Percentiles rank a stretch among this genome's conserved stretches.
Evolutionary conservation across 2,113 vertebrate species (phyloP).

Genomic region (Tetrao urogallus): DNA sequence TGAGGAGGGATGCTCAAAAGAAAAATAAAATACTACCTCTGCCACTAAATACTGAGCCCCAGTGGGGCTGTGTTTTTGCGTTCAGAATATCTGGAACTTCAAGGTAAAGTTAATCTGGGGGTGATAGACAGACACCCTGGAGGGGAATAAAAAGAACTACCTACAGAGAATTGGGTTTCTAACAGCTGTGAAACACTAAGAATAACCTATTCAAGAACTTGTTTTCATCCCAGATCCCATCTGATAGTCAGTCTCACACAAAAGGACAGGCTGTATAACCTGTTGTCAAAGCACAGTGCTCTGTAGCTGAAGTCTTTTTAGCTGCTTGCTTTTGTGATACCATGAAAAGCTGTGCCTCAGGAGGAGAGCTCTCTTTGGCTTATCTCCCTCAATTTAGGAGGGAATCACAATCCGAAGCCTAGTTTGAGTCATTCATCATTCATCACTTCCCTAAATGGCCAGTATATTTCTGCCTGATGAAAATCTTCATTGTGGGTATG

Average conservation of each 20-base stretch:
- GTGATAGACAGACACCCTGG: not conserved
- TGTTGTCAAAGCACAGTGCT: not conserved
- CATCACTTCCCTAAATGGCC: not conserved
- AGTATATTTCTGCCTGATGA: not conserved
- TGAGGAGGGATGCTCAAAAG: conserved; percentile 64
- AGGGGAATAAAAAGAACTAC: not conserved
- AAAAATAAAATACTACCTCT: conserved; percentile 77
- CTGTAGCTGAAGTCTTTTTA: not conserved
- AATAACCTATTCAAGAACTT: not conserved
- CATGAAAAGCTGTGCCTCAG: not conserved
- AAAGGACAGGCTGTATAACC: not conserved
- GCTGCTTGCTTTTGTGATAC: not conserved
- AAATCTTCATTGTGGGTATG: not conserved
- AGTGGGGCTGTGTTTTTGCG: not conserved
- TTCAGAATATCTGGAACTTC: not conserved
- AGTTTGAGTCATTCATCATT: not conserved
- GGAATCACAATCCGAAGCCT: not conserved
- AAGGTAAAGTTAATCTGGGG: not conserved
- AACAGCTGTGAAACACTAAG: not conserved
- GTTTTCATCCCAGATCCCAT: not conserved
- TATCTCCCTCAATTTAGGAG: not conserved
- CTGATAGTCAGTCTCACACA: not conserved
- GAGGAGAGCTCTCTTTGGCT: not conserved
- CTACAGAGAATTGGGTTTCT: not conserved
- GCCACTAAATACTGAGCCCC: not conserved